These are phyloP conservation scores for Hypsopygia costalis DNA, from an alignment of 2,888 invertebrate species.

Conservation along the genomic window DNA sequence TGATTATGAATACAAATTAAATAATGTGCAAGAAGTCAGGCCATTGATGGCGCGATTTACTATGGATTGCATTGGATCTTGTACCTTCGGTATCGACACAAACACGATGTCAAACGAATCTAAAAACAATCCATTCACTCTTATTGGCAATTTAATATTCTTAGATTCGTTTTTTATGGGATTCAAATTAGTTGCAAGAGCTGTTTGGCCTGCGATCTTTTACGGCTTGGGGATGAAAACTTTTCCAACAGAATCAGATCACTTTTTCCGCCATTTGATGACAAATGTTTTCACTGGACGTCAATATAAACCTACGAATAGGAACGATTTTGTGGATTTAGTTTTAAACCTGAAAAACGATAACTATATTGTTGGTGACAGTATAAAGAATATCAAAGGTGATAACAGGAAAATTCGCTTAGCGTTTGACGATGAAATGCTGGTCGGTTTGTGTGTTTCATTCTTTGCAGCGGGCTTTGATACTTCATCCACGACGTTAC, in stretches of 20 bases:
- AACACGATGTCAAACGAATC: constrained; percentile 27
- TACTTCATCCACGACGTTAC: constrained; percentile 29
- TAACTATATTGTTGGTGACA: constrained; percentile 11
- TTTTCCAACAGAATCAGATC: constrained; percentile 25
- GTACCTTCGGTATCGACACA: constrained; percentile 36
- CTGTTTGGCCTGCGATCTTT: constrained; percentile 36
- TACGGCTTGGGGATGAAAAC: constrained; percentile 29
- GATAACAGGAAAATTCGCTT: background rate
- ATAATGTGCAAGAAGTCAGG: constrained; percentile 21
- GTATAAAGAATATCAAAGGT: background rate
- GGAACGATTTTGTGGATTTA: constrained; percentile 21
- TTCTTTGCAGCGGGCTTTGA: constrained; percentile 48
- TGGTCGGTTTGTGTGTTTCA: constrained; percentile 28
- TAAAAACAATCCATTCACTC: constrained; percentile 29
- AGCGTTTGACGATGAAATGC: background rate
- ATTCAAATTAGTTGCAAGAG: constrained; percentile 20
- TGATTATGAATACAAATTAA: constrained; percentile 18
- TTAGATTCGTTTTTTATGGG: constrained; percentile 18
- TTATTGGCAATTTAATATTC: constrained; percentile 27
- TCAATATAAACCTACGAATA: constrained; percentile 8
- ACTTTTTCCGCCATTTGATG: constrained; percentile 25
- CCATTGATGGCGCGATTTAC: constrained; percentile 29
- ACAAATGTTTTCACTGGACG: constrained; percentile 11
- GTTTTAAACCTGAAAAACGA: constrained; percentile 14
- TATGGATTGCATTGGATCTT: constrained; percentile 33